Evolutionary conservation across 2,797 vertebrate genomes (phyloP).

Genomic region (Sciurus vulgaris): DNA sequence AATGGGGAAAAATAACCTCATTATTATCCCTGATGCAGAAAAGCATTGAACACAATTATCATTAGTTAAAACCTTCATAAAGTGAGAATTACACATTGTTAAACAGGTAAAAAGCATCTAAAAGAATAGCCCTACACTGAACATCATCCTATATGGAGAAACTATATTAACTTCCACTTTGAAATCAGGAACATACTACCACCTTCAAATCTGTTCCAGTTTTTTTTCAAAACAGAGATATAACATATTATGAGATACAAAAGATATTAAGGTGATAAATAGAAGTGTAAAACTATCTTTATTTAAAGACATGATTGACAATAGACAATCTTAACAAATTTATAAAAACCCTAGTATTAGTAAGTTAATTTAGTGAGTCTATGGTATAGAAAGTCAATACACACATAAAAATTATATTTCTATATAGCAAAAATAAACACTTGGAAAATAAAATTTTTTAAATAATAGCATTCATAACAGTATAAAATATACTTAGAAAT

Average conservation of each 20-base stretch:
- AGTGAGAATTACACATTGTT: neutral
- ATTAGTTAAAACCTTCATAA: constrained; percentile 13
- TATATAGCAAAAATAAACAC: neutral
- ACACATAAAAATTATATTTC: neutral
- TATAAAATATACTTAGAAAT: neutral
- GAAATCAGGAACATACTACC: neutral
- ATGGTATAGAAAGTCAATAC: neutral
- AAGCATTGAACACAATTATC: neutral
- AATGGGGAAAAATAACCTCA: neutral
- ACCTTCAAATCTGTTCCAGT: constrained; percentile 14
- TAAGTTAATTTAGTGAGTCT: constrained; percentile 44
- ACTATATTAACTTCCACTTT: neutral
- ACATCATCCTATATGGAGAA: neutral
- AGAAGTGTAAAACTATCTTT: constrained; percentile 39
- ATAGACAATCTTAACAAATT: constrained; percentile 32
- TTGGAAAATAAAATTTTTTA: neutral
- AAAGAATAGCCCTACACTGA: neutral
- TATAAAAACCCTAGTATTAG: constrained; percentile 4
- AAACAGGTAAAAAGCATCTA: neutral
- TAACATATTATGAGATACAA: neutral
- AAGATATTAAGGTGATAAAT: neutral
- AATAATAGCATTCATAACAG: neutral
- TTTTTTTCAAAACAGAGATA: neutral
- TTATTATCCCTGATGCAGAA: neutral
- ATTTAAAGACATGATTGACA: constrained; percentile 4